Evolutionary conservation across 2,888 invertebrate genomes (phyloP).

Genomic region (Antitype chi): DNA sequence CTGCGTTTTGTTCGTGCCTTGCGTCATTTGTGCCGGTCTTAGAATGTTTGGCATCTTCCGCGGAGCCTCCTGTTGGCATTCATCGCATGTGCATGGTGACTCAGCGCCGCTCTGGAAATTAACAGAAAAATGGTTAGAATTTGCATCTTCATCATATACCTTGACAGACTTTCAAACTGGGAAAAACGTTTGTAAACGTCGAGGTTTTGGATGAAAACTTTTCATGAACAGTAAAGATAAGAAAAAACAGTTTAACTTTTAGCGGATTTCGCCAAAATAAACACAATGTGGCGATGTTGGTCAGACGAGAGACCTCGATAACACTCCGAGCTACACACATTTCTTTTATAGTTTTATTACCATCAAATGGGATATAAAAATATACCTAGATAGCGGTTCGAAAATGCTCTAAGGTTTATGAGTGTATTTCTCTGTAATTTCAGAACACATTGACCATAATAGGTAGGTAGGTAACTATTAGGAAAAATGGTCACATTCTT

Average conservation of each 20-base stretch:
- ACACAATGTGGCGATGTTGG: conserved; percentile 23
- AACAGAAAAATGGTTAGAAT: conserved; percentile 41
- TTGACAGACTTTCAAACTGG: neutral
- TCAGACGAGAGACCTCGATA: conserved; percentile 20
- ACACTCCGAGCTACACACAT: conserved; percentile 33
- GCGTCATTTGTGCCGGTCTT: conserved; percentile 71
- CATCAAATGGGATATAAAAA: conserved; percentile 32
- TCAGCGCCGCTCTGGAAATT: conserved; percentile 86
- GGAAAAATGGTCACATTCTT: neutral
- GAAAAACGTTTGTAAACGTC: neutral
- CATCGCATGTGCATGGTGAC: conserved; percentile 87
- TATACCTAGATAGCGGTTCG: conserved; percentile 16
- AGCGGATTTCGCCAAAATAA: conserved; percentile 51
- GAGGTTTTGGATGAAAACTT: conserved; percentile 11
- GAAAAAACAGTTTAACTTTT: conserved; percentile 10
- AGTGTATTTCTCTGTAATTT: neutral
- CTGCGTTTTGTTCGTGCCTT: conserved; percentile 72
- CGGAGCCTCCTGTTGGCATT: conserved; percentile 80
- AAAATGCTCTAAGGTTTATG: neutral
- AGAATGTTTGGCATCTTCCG: conserved; percentile 70
- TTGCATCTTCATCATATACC: neutral
- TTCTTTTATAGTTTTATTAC: conserved; percentile 58
- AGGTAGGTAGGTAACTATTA: neutral
- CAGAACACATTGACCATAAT: neutral
- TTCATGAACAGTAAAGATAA: conserved; percentile 12